phyloP scores from a whole-genome alignment of 2,113 vertebrate genomes.

The Alethe castanea region DNA sequence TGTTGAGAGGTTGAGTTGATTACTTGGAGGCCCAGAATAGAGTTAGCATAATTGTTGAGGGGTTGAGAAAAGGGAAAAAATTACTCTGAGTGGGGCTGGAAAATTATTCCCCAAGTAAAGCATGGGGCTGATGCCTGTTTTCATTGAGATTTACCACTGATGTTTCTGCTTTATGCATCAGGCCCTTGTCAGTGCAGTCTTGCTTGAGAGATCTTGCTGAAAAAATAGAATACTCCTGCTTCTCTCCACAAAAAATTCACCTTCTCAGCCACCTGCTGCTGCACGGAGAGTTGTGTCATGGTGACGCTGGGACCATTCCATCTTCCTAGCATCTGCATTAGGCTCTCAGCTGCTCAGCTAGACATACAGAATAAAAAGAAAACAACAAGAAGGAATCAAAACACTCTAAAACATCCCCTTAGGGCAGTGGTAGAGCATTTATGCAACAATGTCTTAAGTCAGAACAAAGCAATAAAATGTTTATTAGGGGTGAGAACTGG shows the following conservation, averaged over 20 bases:
- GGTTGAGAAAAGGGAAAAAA: not conserved
- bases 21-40: not conserved
- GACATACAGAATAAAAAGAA: slow-evolving; percentile 20
- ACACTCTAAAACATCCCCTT: slow-evolving; percentile 13
- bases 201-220: not conserved
- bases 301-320: not conserved
- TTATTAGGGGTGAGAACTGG: not conserved
- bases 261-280: not conserved
- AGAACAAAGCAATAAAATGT: slow-evolving; percentile 40
- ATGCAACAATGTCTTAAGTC: slow-evolving; percentile 18
- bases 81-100: not conserved
- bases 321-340: not conserved
- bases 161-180: not conserved
- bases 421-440: slow-evolving; percentile 8
- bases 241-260: not conserved
- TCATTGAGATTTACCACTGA: not conserved
- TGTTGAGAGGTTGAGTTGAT: not conserved
- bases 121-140: not conserved
- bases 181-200: not conserved
- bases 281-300: not conserved
- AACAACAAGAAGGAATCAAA: slow-evolving; percentile 21
- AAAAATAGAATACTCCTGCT: not conserved
- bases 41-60: not conserved
- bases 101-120: not conserved
- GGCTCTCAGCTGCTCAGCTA: not conserved